These are phyloP conservation scores for Ataeniobius toweri DNA, from an alignment of 2,797 vertebrate species.

Conservation along the genomic window DNA sequence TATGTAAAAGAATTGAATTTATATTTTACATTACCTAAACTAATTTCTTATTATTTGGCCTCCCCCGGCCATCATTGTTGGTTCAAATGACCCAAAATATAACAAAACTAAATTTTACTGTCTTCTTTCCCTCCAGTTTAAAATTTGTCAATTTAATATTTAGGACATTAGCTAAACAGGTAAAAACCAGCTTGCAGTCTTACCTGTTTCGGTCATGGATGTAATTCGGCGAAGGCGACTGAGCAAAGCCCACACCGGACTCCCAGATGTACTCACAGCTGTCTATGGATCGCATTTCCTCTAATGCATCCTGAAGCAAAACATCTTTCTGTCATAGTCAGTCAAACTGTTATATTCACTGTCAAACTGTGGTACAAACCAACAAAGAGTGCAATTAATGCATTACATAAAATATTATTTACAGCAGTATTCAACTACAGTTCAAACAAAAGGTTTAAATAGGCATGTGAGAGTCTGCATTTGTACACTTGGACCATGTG, in stretches of 20 bases:
- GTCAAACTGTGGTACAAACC: background rate
- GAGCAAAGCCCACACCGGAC: slow-evolving; percentile 95
- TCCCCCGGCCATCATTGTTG: background rate
- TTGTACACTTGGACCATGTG: slow-evolving; percentile 38
- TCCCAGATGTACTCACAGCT: slow-evolving; percentile 99
- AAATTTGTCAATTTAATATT: background rate
- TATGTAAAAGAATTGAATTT: background rate
- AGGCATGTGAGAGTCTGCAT: background rate
- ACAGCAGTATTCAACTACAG: background rate
- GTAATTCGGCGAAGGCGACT: slow-evolving; percentile 90
- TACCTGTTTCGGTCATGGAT: slow-evolving; percentile 93
- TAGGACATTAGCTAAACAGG: background rate
- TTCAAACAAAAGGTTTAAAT: background rate
- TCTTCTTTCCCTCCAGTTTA: background rate
- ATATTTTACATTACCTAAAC: background rate
- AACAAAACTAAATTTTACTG: background rate
- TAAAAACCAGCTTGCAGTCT: background rate
- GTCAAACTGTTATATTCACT: background rate
- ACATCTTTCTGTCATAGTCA: background rate
- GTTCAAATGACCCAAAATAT: background rate
- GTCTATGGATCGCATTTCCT: slow-evolving; percentile 91
- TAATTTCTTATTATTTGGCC: background rate
- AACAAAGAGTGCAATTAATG: background rate
- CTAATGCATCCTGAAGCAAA: slow-evolving; percentile 81
- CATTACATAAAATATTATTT: background rate